Conservation (phyloP, 2,888 invertebrate species). For the Prosopocoilus inquinatus region DNA sequence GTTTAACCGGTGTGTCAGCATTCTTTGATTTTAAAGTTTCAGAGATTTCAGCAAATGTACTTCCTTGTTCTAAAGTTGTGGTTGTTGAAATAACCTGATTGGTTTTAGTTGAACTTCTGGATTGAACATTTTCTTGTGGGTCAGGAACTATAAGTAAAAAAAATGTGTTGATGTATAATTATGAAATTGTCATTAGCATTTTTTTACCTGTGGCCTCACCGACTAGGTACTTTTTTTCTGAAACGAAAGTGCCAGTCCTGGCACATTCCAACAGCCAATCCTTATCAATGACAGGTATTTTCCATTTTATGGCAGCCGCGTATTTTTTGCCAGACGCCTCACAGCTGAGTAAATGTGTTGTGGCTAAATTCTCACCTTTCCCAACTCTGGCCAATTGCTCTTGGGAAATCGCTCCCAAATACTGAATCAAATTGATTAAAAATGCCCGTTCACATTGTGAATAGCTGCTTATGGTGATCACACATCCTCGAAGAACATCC, state of each 20-base stretch:
- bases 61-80: neutral
- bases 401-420: constrained; percentile 67
- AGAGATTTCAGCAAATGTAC: neutral
- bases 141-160: too few relatives aligned
- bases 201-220: constrained; percentile 56
- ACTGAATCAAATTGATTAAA: constrained; percentile 65
- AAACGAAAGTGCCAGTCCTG: constrained; percentile 53
- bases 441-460: constrained; percentile 70
- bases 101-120: neutral
- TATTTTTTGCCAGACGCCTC: constrained; percentile 76
- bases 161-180: neutral
- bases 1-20: neutral
- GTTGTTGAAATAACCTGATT: neutral
- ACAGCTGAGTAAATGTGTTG: constrained; percentile 80
- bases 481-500: constrained; percentile 64
- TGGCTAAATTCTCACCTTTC: constrained; percentile 57
- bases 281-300: constrained; percentile 73
- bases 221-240: constrained; percentile 59
- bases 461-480: constrained; percentile 79
- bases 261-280: constrained; percentile 77
- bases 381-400: constrained; percentile 63
- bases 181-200: neutral
- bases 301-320: constrained; percentile 81
- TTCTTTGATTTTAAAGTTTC: neutral
- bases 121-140: too few relatives aligned